Evolutionary conservation across 2,113 vertebrate species (phyloP).

Genomic region (Pygoscelis adeliae): DNA sequence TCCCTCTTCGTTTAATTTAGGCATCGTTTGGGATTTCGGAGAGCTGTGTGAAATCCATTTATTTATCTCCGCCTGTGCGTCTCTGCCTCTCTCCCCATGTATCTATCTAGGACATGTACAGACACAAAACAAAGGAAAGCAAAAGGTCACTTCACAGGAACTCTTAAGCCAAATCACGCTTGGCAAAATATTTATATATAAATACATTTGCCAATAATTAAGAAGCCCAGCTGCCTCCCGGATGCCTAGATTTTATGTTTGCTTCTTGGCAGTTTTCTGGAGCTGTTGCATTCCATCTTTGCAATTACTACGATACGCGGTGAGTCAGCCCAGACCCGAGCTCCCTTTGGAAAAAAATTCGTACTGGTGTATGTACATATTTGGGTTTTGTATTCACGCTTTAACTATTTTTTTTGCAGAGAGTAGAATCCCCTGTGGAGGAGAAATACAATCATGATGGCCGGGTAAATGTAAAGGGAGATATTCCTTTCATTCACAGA

Average conservation of each 20-base stretch:
- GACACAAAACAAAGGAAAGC: conserved; percentile 60
- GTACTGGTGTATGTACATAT: background rate
- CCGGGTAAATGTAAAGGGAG: background rate
- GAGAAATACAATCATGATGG: background rate
- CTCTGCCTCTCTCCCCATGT: conserved; percentile 20
- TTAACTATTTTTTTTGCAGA: background rate
- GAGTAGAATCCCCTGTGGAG: background rate
- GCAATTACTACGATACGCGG: background rate
- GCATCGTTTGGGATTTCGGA: conserved; percentile 32
- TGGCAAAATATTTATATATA: conserved; percentile 70
- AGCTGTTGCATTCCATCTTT: conserved; percentile 44
- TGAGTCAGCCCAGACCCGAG: background rate
- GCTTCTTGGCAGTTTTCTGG: conserved; percentile 18
- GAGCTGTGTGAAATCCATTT: conserved; percentile 48
- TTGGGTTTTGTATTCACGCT: background rate
- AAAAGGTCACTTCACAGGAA: conserved; percentile 63
- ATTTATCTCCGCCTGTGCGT: conserved; percentile 25
- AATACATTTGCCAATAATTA: conserved; percentile 67
- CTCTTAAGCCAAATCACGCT: conserved; percentile 50
- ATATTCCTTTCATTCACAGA: background rate
- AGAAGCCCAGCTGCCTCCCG: conserved; percentile 43
- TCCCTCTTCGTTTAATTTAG: conserved; percentile 42
- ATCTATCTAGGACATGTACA: conserved; percentile 56
- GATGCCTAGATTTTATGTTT: conserved; percentile 5
- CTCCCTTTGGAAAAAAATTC: background rate